Conservation (phyloP, 2,888 invertebrate genomes). For the Drosophila niveifrons region DNA sequence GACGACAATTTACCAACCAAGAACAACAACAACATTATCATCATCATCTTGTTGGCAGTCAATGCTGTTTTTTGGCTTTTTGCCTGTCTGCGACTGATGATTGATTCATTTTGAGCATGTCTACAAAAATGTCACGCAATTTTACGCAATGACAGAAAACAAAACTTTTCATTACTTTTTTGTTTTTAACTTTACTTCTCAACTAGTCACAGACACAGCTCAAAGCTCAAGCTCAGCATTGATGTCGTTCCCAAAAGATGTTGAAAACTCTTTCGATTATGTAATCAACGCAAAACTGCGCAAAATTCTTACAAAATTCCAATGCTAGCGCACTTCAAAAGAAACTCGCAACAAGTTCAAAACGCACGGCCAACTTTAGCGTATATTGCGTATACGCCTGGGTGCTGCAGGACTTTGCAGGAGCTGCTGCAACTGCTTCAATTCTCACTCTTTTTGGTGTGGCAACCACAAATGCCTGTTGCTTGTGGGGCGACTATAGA, state of each 20-base stretch:
- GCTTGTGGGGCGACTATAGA: constrained; percentile 74
- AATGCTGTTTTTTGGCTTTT: constrained; percentile 40
- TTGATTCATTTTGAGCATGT: constrained; percentile 69
- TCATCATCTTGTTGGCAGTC: constrained; percentile 59
- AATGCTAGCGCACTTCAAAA: background rate
- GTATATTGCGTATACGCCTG: constrained; percentile 22
- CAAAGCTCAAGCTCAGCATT: constrained; percentile 9
- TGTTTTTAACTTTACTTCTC: background rate
- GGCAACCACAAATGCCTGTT: constrained; percentile 58
- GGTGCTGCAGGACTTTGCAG: constrained; percentile 37
- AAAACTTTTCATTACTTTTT: background rate
- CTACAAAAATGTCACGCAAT: constrained; percentile 52
- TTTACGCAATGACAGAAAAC: constrained; percentile 55
- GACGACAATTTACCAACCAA: constrained; percentile 61
- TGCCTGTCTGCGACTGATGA: constrained; percentile 48
- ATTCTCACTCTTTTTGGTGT: constrained; percentile 4
- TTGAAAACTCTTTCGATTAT: constrained; percentile 39
- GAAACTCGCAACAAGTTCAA: constrained; percentile 54
- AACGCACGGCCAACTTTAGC: constrained; percentile 18
- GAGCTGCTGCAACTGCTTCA: constrained; percentile 29
- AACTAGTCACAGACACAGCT: constrained; percentile 12
- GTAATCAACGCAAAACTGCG: constrained; percentile 67
- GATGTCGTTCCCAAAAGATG: background rate
- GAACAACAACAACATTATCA: constrained; percentile 32
- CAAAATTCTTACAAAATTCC: constrained; percentile 35